phyloP scores from a whole-genome alignment of 1,140 invertebrate species.

The Delia radicum region DNA sequence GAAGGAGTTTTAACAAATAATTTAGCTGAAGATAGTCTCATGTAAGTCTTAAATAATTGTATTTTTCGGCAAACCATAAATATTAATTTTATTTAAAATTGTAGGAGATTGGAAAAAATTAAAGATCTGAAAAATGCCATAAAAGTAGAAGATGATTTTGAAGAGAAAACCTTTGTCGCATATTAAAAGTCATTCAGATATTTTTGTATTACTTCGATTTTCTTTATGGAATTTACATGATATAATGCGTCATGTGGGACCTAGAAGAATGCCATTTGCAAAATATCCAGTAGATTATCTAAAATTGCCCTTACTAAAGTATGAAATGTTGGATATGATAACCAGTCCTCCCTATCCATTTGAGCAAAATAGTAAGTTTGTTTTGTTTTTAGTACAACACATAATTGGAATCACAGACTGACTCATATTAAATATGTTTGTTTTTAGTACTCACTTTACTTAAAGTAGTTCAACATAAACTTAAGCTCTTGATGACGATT shows the following conservation, averaged over 20 bases:
- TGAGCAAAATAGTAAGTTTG: conserved; percentile 44
- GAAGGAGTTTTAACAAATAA: conserved; percentile 46
- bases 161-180: conserved; percentile 33
- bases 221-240: conserved; percentile 46
- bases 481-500: neutral
- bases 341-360: conserved; percentile 42
- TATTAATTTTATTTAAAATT: neutral
- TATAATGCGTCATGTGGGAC: conserved; percentile 43
- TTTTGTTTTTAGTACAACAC: neutral
- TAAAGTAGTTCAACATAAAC: neutral
- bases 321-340: conserved; percentile 45
- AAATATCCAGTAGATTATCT: conserved; percentile 48
- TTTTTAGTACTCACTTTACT: neutral
- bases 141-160: conserved; percentile 24
- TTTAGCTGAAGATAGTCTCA: neutral
- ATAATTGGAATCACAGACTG: neutral
- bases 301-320: conserved; percentile 47
- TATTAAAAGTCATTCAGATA: conserved; percentile 43
- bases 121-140: conserved; percentile 36
- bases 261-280: conserved; percentile 23
- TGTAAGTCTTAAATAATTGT: neutral
- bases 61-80: neutral
- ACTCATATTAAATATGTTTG: neutral
- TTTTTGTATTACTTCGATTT: conserved; percentile 41
- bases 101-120: conserved; percentile 42